These are phyloP conservation scores for human (Homo sapiens) DNA, from an alignment of 2,113 vertebrate species.

Conservation along the genomic window GRCh38 chr15:58526501-58527000, in stretches of 20 bases:
- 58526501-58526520: too few species aligned
- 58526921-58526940: background rate
- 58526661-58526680: background rate
- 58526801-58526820: background rate
- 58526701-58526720: background rate
- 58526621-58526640: background rate
- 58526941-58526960: background rate
- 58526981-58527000: background rate
- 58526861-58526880: background rate
- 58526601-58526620: background rate
- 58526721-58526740: background rate
- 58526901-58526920: background rate
- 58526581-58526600: background rate
- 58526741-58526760: background rate
- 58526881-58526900: background rate
- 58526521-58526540: background rate
- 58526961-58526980: too few species aligned
- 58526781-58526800: background rate
- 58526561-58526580: background rate
- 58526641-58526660: background rate
- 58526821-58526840: background rate
- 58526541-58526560: background rate
- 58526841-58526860: background rate
- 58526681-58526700: background rate
- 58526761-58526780: background rate